Evolutionary conservation across 1,140 invertebrate species (phyloP), one percentile per base, ranked within the genome.

Genomic region (Ericerus pela): DNA sequence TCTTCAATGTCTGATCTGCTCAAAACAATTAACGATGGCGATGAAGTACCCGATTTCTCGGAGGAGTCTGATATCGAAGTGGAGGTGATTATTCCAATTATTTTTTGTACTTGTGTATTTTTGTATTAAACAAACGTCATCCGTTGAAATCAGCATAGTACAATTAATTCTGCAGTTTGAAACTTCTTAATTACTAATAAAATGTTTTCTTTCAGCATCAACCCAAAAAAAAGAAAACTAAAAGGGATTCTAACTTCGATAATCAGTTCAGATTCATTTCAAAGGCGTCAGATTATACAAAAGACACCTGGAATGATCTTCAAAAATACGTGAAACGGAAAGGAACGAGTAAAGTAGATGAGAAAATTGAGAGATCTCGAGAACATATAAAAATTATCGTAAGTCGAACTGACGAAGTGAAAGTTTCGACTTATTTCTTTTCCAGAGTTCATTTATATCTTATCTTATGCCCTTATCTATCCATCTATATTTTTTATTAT

Each of bases 261-360:
- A 75, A 74, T 22, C 77, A 77, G 16, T 89, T 89, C 66, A 67
- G 83, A 62, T 90, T 90, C 73, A 75, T 84, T 28, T 77, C 73
- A 4, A 79, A 75, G 12, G 75, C 76, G 1, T 75, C 78, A 37
- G 84, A 88, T 61, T 88, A 88, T 64, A 87, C 86, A 66, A 65
- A 79, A 67, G 83, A 87, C 65, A 78, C 81, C n/a, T 90, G 84
- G 87, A 81, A 87, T 70, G 84, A 88, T 73, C 67, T 90, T 26
- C 77, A 77, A 61, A 88, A 88, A 65, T 88, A 87, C 70, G 77
- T 89, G 0, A 85, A 85, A 65, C 71, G 82, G 38, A 88, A 88
- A 74, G 83, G 81, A 62, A 58, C 51, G 8, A 79, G 77, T 18
- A 86, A 86, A 65, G 72, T 86, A 3, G 87, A 92, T 71, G 88